These are phyloP conservation scores for Hippolais icterina DNA, from an alignment of 2,113 vertebrate species.

Conservation along the genomic window DNA sequence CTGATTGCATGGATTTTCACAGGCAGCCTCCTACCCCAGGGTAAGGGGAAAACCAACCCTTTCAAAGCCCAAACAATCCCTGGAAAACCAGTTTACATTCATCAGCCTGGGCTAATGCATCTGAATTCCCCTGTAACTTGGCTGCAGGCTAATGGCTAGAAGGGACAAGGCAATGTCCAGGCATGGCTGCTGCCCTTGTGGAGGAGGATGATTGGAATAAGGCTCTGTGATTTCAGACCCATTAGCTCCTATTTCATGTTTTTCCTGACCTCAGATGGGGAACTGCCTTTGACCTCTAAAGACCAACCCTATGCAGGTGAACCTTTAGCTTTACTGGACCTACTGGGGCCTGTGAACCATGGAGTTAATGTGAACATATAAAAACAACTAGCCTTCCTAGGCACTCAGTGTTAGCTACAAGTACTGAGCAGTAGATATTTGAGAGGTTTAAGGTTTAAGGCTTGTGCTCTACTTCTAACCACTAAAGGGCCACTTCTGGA, in stretches of 20 bases:
- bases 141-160: background rate
- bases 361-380: background rate
- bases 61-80: background rate
- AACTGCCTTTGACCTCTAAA: background rate
- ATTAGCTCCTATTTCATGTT: background rate
- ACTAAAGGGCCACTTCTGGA: constrained; percentile 11
- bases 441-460: constrained; percentile 47
- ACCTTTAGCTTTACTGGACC: background rate
- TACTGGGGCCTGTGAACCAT: background rate
- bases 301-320: background rate
- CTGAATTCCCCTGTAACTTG: background rate
- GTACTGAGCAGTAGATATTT: constrained; percentile 29
- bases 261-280: background rate
- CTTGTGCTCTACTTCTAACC: constrained; percentile 73
- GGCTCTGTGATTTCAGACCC: background rate
- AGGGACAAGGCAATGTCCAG: background rate
- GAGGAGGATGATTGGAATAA: background rate
- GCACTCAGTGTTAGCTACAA: constrained; percentile 42
- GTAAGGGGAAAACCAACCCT: background rate
- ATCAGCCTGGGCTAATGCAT: background rate
- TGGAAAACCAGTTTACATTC: background rate
- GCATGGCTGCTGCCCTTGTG: background rate
- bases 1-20: constrained; percentile 25
- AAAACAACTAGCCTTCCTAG: background rate
- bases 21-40: background rate